Base-by-base conservation (phyloP, 1,140 invertebrate species). In the Drosophila sulfurigaster region DNA sequence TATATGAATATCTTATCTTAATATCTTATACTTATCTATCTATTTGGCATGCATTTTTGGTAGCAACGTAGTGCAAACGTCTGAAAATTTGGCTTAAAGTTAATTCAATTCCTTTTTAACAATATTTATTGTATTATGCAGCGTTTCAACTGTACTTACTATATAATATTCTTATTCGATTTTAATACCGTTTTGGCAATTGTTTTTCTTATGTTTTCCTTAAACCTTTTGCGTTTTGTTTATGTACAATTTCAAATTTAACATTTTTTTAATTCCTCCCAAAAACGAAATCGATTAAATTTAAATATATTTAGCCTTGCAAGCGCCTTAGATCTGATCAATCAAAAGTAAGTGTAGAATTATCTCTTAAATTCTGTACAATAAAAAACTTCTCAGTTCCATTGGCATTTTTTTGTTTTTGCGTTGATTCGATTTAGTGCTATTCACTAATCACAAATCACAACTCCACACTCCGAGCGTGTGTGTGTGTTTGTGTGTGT, bases 281-380 rank as follows among this genome's bases (percentile, higher is more conserved):
- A 63, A 45, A 66, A 59, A 60, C 16, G 46, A 69, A 68, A 46
- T 57, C 52, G 52, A 73, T 71, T 59, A 52, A 65, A 58, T 52
- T 52, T 68, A 85, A 25, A 69, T 73, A 75, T 79, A 89, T 88
- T 81, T 88, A 88, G 83, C 83, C 80, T 89, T 89, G 77, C 85
- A 88, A 88, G 81, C 82, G 83, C 67, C 72, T 87, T 83, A 82
- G 66, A 72, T 75, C 78, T 73, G 74, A 77, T 65, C 85, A 69
- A 79, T 67, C 74, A 76, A 82, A 88, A 88, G 83, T 88, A 88
- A 88, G 83, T 88, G 79, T 79, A 82, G 74, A 74, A 46, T 35
- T 35, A 43, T 25, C n/a, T 10, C 8, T 66, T 52, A 48, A 20
- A 46, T 54, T 35, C 45, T 57, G 13, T 57, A 56, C 16, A 69